Evolutionary conservation across 92 coral and sea anemone genomes (phyloP), one percentile per base, ranked within the genome.

Genomic region (Bergia sp.): DNA sequence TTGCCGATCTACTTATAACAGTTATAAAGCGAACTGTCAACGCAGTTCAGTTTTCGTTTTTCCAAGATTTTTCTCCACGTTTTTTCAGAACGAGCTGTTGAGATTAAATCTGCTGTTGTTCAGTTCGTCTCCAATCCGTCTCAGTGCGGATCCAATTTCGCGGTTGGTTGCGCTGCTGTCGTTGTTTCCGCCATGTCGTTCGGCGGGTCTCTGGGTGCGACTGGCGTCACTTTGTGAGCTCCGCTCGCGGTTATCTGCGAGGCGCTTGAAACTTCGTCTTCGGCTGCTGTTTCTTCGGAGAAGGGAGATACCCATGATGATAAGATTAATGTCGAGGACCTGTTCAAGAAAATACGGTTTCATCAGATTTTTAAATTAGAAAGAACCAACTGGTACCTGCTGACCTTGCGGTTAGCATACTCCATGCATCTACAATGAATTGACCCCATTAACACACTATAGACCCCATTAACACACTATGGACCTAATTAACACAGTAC

Each of bases 231-330:
- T 89, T 78, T 92, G 95, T 13, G 91, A 49, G 58, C 82, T 88
- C 45, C 98, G 92, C 42, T 97, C 99, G 67, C 93, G 95, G 93
- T 93, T 96, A 8, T 97, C 99, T 42, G 91, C 57, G 20, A 88
- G 72, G 49, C 99, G 94, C 64, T 94, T 93, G 80, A 97, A 94
- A 74, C 99, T 97, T 85, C 92, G 90, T 86, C 97, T 91, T 58
- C 96, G 92, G 95, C 99, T 97, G 94, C 98, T 97, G 92, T 93
- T 97, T 61, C 99, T 95, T 83, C 98, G 90, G 36, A 97, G 90
- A 50, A 95, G 80, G 3, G 99, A 92, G 47, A 95, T 78, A 10
- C 99, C 99, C 99, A 97, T 97, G 89, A n/a, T 38, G 38, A 72
- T 84, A 18, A 29, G 44, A 2, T 49, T 23, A 47, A 84, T 67